These are phyloP conservation scores for Latrodectus geometricus DNA, from an alignment of 1,140 invertebrate species.

Conservation along the genomic window DNA sequence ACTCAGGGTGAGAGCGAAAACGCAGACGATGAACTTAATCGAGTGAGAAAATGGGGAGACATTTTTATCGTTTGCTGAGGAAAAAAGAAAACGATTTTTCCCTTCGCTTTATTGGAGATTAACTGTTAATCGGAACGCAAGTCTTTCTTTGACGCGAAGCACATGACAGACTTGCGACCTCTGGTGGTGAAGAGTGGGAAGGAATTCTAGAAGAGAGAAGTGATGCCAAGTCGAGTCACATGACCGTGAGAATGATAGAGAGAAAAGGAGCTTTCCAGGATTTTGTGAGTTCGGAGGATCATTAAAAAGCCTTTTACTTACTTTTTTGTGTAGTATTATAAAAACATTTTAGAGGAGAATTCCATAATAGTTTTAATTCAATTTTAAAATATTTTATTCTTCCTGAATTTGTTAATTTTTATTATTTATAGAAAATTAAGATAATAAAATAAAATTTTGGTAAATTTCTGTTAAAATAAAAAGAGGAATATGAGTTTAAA, in stretches of 20 bases:
- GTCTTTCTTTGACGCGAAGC: slow-evolving; percentile 23
- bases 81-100: neutral
- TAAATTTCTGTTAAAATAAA: too few species aligned
- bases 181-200: slow-evolving; percentile 11
- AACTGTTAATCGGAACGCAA: slow-evolving; percentile 33
- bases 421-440: too few species aligned
- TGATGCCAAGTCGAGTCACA: slow-evolving; percentile 9
- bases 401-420: too few species aligned
- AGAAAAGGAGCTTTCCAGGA: neutral
- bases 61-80: slow-evolving; percentile 40
- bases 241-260: slow-evolving; percentile 41
- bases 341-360: too few species aligned
- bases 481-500: too few species aligned
- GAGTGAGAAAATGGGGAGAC: slow-evolving; percentile 34
- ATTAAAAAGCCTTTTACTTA: neutral
- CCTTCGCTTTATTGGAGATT: slow-evolving; percentile 27
- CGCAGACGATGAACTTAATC: slow-evolving; percentile 16
- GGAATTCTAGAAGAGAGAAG: slow-evolving; percentile 14
- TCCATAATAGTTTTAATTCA: too few species aligned
- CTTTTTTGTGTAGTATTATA: neutral
- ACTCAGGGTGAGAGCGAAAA: neutral
- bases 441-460: too few species aligned
- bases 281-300: neutral
- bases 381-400: too few species aligned
- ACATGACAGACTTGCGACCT: slow-evolving; percentile 47